Percentiles rank a stretch among this genome's conserved stretches.
phyloP scores from a whole-genome alignment of 2,888 invertebrate species.

The Glomeris marginata region DNA sequence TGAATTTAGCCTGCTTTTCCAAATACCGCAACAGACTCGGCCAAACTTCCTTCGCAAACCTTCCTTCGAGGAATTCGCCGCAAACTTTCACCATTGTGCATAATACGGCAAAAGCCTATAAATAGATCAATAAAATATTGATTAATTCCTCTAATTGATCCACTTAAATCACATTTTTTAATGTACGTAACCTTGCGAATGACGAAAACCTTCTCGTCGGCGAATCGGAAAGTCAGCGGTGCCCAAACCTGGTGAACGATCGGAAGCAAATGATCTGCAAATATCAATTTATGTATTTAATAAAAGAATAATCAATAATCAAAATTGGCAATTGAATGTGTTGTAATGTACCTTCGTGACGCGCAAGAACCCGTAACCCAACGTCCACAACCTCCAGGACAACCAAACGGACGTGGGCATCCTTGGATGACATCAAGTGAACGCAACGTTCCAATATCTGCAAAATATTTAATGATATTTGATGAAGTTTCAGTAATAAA shows the following conservation, averaged over 20 bases:
- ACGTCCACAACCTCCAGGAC: background rate
- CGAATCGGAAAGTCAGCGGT: background rate
- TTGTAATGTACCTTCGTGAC: constrained; percentile 5
- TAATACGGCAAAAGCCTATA: constrained; percentile 1
- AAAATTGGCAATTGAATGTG: no score
- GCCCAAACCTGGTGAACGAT: constrained; percentile 8
- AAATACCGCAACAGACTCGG: constrained; percentile 3
- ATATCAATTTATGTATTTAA: background rate
- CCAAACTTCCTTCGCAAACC: constrained; percentile 6
- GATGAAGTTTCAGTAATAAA: no score
- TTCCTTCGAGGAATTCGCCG: constrained; percentile 2
- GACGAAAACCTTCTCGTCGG: background rate
- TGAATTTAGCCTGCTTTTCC: background rate
- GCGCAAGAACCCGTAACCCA: background rate
- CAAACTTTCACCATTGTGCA: constrained; percentile 7
- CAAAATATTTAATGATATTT: no score
- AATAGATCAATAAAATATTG: no score
- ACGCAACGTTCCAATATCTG: constrained; percentile 5
- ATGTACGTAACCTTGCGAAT: background rate
- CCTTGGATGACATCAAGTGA: constrained; percentile 2
- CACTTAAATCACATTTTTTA: no score
- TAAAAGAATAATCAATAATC: background rate
- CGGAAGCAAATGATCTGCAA: constrained; percentile 7
- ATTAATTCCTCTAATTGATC: no score
- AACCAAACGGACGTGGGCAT: background rate